These are phyloP conservation scores for Moxostoma hubbsi DNA, from an alignment of 2,797 vertebrate genomes.

Conservation along the genomic window DNA sequence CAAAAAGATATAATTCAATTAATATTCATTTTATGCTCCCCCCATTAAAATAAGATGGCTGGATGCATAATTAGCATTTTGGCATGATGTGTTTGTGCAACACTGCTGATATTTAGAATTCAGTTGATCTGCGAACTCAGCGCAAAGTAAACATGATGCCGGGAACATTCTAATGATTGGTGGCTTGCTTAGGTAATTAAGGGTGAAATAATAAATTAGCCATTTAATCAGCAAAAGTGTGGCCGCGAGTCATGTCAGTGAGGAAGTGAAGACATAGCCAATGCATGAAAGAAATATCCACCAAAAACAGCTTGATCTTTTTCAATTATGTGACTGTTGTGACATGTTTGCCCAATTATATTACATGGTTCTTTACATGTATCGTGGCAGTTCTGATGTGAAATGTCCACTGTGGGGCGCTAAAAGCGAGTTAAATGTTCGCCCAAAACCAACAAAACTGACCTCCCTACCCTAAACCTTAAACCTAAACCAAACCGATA, in stretches of 20 bases:
- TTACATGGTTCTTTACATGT: too few species aligned
- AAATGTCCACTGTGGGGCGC: too few species aligned
- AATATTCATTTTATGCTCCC: background rate
- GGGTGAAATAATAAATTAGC: slow-evolving; percentile 38
- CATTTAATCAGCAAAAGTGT: slow-evolving; percentile 27
- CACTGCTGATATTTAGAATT: background rate
- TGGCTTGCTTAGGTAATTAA: slow-evolving; percentile 37
- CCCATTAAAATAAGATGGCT: background rate
- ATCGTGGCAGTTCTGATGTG: too few species aligned
- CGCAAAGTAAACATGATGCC: background rate
- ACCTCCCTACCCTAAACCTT: too few species aligned
- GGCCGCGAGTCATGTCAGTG: background rate
- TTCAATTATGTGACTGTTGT: too few species aligned
- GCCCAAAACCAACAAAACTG: too few species aligned
- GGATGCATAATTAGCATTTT: slow-evolving; percentile 1
- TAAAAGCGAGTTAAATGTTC: too few species aligned
- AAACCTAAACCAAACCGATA: too few species aligned
- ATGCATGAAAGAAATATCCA: background rate
- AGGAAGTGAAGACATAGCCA: background rate
- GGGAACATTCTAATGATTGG: background rate
- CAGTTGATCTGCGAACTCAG: background rate
- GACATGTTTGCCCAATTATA: too few species aligned
- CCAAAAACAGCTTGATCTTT: background rate
- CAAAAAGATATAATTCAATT: background rate
- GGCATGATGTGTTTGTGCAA: background rate